Evolutionary conservation across 1,140 invertebrate species (phyloP).

Genomic region (Cherax quadricarinatus): DNA sequence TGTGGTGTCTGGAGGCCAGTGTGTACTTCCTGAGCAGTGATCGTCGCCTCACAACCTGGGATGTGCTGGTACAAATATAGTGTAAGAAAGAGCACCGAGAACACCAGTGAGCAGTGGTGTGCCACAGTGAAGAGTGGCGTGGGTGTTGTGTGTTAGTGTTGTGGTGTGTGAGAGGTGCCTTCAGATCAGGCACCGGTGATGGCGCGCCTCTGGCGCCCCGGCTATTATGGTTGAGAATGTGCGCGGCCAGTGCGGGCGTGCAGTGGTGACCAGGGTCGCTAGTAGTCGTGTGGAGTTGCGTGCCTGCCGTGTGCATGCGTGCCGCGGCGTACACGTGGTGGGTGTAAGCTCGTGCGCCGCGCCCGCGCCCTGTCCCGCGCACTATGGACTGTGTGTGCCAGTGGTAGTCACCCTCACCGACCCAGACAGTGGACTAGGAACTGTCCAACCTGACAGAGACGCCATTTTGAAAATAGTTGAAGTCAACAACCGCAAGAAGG

Average conservation of each 20-base stretch:
- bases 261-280: slow-evolving; percentile 62
- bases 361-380: slow-evolving; percentile 65
- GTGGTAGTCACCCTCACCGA: slow-evolving; percentile 55
- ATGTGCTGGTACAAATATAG: slow-evolving; percentile 52
- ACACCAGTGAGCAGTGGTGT: slow-evolving; percentile 23
- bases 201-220: slow-evolving; percentile 55
- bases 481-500: slow-evolving; percentile 33
- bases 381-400: slow-evolving; percentile 62
- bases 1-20: slow-evolving; percentile 79
- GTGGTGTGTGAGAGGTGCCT: slow-evolving; percentile 53
- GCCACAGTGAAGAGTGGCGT: neutral
- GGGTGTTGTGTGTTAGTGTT: slow-evolving; percentile 20
- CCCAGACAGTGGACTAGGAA: slow-evolving; percentile 53
- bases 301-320: slow-evolving; percentile 59
- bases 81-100: neutral
- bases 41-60: slow-evolving; percentile 61
- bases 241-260: slow-evolving; percentile 57
- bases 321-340: slow-evolving; percentile 65
- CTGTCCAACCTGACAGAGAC: slow-evolving; percentile 60
- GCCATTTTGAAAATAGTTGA: slow-evolving; percentile 64
- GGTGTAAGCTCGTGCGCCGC: slow-evolving; percentile 53
- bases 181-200: slow-evolving; percentile 51
- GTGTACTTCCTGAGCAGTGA: slow-evolving; percentile 78
- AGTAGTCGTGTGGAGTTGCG: slow-evolving; percentile 61
- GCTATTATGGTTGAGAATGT: slow-evolving; percentile 66